These are phyloP conservation scores for Ptyas mucosa DNA, from an alignment of 2,113 vertebrate species.

Conservation along the genomic window DNA sequence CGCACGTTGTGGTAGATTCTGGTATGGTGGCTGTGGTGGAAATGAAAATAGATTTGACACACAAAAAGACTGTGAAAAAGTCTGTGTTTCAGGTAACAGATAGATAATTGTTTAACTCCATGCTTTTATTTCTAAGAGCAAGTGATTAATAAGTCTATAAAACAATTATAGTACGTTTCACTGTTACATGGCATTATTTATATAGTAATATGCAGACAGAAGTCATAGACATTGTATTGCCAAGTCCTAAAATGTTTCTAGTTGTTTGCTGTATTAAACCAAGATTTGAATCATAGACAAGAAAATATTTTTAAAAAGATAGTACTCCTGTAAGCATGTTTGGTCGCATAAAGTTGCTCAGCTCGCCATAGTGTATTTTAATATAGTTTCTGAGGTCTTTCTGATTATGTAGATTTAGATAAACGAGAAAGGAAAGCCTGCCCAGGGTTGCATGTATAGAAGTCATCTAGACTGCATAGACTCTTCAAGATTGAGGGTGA, in stretches of 20 bases:
- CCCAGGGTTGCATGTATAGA: neutral
- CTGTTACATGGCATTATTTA: neutral
- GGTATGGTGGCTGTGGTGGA: constrained; percentile 89
- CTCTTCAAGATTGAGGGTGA: neutral
- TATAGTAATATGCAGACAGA: neutral
- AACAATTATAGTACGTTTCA: neutral
- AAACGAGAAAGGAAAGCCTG: neutral
- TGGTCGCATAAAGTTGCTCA: neutral
- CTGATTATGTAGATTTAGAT: neutral
- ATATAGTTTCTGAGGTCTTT: neutral
- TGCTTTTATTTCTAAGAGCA: neutral
- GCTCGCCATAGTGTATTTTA: neutral
- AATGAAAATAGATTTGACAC: constrained; percentile 89
- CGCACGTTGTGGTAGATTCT: constrained; percentile 85
- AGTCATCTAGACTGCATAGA: neutral
- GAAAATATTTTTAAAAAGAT: neutral
- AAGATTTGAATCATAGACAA: neutral
- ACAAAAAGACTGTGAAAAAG: constrained; percentile 80
- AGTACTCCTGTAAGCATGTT: neutral
- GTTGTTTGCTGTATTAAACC: neutral
- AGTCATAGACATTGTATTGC: neutral
- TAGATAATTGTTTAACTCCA: rapidly evolving
- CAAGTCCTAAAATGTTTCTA: neutral
- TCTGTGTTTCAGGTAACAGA: constrained; percentile 80
- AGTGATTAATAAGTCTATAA: neutral